A percentile compares a stretch with the other conserved stretches of the same genome.
Conservation (phyloP, 2,888 invertebrate genomes). For the Yponomeuta malinellus region DNA sequence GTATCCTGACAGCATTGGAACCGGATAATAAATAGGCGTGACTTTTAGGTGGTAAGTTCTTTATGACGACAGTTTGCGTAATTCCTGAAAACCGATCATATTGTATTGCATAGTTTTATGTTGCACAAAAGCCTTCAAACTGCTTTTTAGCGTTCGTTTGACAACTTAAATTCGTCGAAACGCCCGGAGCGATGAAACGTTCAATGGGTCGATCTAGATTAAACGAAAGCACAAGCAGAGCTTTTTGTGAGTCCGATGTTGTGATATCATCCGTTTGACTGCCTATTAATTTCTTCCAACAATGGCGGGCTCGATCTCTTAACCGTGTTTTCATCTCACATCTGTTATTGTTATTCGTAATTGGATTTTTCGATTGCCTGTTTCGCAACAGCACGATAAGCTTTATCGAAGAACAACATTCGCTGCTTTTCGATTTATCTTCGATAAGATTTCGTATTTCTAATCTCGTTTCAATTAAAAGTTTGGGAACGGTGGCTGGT, state of each 20-base stretch:
- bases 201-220: conserved; percentile 37
- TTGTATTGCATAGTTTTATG: not conserved
- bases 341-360: conserved; percentile 56
- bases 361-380: conserved; percentile 42
- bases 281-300: conserved; percentile 58
- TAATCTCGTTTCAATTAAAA: conserved; percentile 15
- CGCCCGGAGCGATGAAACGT: conserved; percentile 34
- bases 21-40: not conserved
- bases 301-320: conserved; percentile 35
- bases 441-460: conserved; percentile 12
- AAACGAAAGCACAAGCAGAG: conserved; percentile 23
- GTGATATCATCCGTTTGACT: conserved; percentile 55
- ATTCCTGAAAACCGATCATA: not conserved
- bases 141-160: conserved; percentile 13
- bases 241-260: conserved; percentile 59
- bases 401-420: conserved; percentile 10
- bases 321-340: conserved; percentile 51
- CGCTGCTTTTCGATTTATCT: conserved; percentile 10
- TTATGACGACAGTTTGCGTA: not conserved
- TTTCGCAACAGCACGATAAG: conserved; percentile 15
- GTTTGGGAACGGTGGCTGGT: conserved; percentile 5
- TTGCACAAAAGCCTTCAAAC: not conserved
- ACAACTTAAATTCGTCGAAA: conserved; percentile 23
- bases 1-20: too few species aligned
- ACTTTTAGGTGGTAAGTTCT: not conserved